Conservation (phyloP, 2,113 vertebrate genomes). For the Limnothrissa miodon region DNA sequence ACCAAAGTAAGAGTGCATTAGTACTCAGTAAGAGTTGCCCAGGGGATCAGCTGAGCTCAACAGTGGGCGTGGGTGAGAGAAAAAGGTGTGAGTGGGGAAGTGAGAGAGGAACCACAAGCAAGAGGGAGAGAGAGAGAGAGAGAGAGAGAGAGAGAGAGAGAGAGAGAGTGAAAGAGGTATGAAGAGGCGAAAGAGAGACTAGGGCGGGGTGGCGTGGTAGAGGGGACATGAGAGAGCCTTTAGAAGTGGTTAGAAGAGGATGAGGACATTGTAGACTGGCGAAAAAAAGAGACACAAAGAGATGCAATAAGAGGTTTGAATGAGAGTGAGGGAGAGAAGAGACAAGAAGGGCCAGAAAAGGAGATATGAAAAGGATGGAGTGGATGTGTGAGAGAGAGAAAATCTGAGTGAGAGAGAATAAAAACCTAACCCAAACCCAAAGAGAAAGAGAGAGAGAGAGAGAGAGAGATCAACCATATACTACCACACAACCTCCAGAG, state of each 20-base stretch:
- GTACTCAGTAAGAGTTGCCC: too few relatives aligned
- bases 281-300: neutral
- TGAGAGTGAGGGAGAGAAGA: neutral
- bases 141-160: neutral
- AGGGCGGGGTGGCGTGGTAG: neutral
- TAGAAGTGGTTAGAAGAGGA: neutral
- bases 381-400: neutral
- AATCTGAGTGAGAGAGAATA: neutral
- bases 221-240: neutral
- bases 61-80: neutral
- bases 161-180: too few relatives aligned
- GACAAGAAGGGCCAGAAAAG: neutral
- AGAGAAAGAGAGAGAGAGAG: neutral
- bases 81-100: neutral
- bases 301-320: neutral
- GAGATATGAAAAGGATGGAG: conserved; percentile 1
- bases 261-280: neutral
- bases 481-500: neutral
- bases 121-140: neutral
- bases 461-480: neutral
- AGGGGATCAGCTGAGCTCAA: too few relatives aligned
- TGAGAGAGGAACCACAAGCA: too few relatives aligned
- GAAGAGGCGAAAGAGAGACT: neutral
- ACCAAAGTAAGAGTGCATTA: too few relatives aligned
- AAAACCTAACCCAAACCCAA: too few relatives aligned